Percentiles rank a stretch among this genome's conserved stretches.
Conservation (phyloP, 2,888 invertebrate genomes). For the Hemicrepidius hirtus region DNA sequence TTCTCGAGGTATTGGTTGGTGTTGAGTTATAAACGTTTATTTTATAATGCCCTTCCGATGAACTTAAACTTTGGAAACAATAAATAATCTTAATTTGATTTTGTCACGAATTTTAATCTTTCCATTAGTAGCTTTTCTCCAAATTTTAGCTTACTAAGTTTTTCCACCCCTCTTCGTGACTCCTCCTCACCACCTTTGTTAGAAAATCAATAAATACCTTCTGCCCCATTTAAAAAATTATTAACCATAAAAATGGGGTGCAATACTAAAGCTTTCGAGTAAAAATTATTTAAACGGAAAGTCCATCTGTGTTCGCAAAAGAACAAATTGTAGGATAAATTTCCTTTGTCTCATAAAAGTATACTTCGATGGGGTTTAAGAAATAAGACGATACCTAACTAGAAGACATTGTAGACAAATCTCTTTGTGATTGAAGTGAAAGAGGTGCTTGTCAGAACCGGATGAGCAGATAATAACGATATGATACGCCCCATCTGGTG, state of each 20-base stretch:
- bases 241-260: too few relatives aligned
- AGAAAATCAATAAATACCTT: conserved; percentile 18
- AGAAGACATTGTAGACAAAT: conserved; percentile 59
- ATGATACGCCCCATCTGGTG: conserved; percentile 67
- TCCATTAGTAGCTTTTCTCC: conserved; percentile 50
- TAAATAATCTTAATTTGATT: conserved; percentile 60
- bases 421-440: conserved; percentile 65
- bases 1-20: conserved; percentile 51
- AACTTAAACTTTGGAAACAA: conserved; percentile 49
- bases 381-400: conserved; percentile 47
- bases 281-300: conserved; percentile 6
- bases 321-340: conserved; percentile 10
- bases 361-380: conserved; percentile 39
- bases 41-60: conserved; percentile 55
- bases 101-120: conserved; percentile 60
- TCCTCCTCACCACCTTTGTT: conserved; percentile 4
- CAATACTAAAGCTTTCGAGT: neutral
- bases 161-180: conserved; percentile 14
- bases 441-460: conserved; percentile 65
- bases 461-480: conserved; percentile 68
- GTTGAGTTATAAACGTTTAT: conserved; percentile 56
- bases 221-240: conserved; percentile 3
- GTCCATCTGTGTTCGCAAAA: conserved; percentile 20
- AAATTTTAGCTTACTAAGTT: conserved; percentile 46
- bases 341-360: conserved; percentile 39